These are phyloP conservation scores for Silurus asotus DNA, from an alignment of 2,113 vertebrate species.

Conservation along the genomic window DNA sequence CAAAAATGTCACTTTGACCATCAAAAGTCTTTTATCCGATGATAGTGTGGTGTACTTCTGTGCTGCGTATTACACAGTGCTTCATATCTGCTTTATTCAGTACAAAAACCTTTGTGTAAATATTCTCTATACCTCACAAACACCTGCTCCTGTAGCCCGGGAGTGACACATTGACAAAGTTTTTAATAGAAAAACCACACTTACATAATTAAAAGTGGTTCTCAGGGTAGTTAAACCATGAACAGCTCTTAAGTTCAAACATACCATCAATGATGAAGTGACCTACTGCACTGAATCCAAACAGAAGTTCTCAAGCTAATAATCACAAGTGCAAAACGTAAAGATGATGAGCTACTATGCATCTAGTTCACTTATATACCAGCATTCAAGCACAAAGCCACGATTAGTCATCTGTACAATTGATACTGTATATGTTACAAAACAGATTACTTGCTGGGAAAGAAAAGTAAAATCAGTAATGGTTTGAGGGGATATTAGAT, in stretches of 20 bases:
- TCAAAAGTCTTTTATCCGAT: constrained; percentile 7
- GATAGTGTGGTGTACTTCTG: constrained; percentile 45
- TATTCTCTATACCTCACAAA: not conserved
- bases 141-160: constrained; percentile 41
- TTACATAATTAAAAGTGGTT: not conserved
- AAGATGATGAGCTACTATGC: no score
- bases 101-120: constrained; percentile 37
- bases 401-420: no score
- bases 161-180: not conserved
- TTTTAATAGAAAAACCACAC: not conserved
- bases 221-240: no score
- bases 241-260: not conserved
- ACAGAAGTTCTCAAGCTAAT: not conserved
- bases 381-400: no score
- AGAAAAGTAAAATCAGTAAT: no score
- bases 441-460: no score
- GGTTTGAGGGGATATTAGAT: no score
- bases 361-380: no score
- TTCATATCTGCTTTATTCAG: not conserved
- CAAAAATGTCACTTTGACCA: constrained; percentile 21
- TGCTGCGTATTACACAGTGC: constrained; percentile 44
- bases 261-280: not conserved
- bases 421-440: no score
- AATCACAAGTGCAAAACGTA: not conserved
- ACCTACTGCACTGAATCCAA: no score